These are phyloP conservation scores for Drosophila histrio DNA, from an alignment of 2,888 invertebrate species.

Conservation along the genomic window DNA sequence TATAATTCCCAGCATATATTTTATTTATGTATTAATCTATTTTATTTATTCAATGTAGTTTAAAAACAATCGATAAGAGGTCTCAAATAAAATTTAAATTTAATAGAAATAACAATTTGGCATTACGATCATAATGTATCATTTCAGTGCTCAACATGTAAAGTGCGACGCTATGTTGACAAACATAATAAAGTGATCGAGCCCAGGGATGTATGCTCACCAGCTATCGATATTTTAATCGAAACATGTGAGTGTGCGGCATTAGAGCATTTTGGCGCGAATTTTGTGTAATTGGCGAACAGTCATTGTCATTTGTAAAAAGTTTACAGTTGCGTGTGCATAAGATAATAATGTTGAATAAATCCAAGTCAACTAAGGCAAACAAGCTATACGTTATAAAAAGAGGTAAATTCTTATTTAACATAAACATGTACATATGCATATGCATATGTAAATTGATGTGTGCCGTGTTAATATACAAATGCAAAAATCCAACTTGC, in stretches of 20 bases:
- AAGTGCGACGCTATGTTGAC: constrained; percentile 27
- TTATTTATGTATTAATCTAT: too few relatives aligned
- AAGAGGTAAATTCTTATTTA: constrained; percentile 82
- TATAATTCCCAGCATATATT: too few relatives aligned
- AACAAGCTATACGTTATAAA: constrained; percentile 84
- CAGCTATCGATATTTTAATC: constrained; percentile 17
- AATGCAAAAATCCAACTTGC: constrained; percentile 47
- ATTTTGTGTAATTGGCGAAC: background rate
- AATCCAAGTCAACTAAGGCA: constrained; percentile 35
- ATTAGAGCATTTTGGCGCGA: constrained; percentile 40
- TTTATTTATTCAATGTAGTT: too few relatives aligned
- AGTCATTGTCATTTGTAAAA: constrained; percentile 1
- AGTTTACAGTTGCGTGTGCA: background rate
- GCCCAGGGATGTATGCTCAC: constrained; percentile 1
- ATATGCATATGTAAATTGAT: background rate
- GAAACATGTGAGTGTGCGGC: background rate
- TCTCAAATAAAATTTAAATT: too few relatives aligned
- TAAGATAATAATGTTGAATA: constrained; percentile 37
- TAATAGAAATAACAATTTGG: too few relatives aligned
- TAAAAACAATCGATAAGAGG: too few relatives aligned
- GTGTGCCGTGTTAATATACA: background rate
- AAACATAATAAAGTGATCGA: background rate
- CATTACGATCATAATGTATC: background rate
- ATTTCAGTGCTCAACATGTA: background rate
- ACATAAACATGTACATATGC: background rate